phyloP scores from a whole-genome alignment of 2,888 invertebrate genomes.

The Leptinotarsa tumamoca region DNA sequence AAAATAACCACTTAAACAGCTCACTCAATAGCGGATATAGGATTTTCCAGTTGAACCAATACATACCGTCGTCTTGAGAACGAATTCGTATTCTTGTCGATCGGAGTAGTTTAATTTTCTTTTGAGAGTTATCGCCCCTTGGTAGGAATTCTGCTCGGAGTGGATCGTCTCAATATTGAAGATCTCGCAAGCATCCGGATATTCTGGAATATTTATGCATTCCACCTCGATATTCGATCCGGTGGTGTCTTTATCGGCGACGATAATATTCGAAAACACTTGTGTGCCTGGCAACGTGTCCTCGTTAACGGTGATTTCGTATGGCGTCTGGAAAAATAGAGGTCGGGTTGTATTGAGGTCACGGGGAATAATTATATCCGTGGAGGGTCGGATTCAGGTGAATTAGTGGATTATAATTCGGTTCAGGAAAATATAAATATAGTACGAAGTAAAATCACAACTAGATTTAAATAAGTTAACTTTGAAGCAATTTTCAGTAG shows the following conservation, averaged over 20 bases:
- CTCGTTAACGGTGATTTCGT: slow-evolving; percentile 83
- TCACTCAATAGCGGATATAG: slow-evolving; percentile 22
- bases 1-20: slow-evolving; percentile 18
- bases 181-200: slow-evolving; percentile 78
- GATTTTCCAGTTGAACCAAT: slow-evolving; percentile 22
- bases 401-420: no score
- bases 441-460: no score
- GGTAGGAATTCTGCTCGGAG: slow-evolving; percentile 76
- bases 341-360: slow-evolving; percentile 22
- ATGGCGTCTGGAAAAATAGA: slow-evolving; percentile 75
- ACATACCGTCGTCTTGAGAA: slow-evolving; percentile 80
- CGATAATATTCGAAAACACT: slow-evolving; percentile 78
- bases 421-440: no score
- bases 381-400: not conserved
- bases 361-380: slow-evolving; percentile 14
- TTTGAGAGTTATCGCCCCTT: slow-evolving; percentile 80
- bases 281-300: slow-evolving; percentile 80
- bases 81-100: slow-evolving; percentile 82
- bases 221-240: slow-evolving; percentile 85
- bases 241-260: slow-evolving; percentile 83
- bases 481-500: no score
- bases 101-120: slow-evolving; percentile 81
- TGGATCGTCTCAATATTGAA: slow-evolving; percentile 75
- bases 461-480: no score
- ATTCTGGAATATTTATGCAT: slow-evolving; percentile 72